Percentiles rank a stretch among this genome's conserved stretches.
Evolutionary conservation across 2,797 vertebrate genomes (phyloP).

Genomic region (Nyctalus aviator): DNA sequence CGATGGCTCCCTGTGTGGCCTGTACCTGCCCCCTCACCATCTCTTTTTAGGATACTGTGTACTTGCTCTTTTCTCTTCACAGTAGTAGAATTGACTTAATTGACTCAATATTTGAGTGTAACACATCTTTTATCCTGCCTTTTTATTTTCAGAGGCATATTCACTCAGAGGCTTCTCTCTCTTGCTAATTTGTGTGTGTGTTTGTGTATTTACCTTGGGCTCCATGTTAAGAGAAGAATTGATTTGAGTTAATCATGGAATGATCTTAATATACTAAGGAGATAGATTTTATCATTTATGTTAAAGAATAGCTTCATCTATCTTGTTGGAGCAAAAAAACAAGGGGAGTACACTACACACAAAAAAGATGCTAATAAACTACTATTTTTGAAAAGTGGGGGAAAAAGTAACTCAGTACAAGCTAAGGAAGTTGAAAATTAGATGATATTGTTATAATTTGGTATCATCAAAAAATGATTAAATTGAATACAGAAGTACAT

Average conservation of each 20-base stretch:
- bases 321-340: background rate
- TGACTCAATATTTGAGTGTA: background rate
- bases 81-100: background rate
- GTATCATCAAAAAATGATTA: background rate
- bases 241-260: background rate
- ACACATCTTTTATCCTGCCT: background rate
- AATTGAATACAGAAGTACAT: background rate
- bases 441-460: background rate
- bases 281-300: background rate
- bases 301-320: background rate
- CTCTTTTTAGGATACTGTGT: background rate
- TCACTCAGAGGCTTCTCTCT: background rate
- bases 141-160: background rate
- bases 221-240: background rate
- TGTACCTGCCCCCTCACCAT: background rate
- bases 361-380: background rate
- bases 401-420: background rate
- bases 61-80: background rate
- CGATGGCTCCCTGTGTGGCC: too few species aligned
- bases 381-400: background rate
- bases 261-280: background rate
- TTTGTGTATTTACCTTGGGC: background rate
- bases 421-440: background rate
- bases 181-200: background rate
- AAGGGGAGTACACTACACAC: background rate